Base-by-base conservation (phyloP, 2,113 vertebrate genomes). In the Naja naja region DNA sequence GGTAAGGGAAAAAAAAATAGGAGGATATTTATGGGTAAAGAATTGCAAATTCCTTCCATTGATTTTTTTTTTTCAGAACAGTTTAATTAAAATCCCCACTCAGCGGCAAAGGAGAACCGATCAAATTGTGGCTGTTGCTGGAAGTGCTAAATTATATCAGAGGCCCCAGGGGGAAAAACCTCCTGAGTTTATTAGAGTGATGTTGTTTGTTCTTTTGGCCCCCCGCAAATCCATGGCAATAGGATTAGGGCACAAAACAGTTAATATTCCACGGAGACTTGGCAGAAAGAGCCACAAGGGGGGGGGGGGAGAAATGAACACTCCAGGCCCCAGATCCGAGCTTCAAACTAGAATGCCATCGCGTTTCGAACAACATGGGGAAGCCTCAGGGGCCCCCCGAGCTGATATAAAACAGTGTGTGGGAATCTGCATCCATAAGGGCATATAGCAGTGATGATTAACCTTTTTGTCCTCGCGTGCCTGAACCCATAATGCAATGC, bases 321-420 rank as follows among this genome's bases (percentile, higher is more conserved):
- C 4, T 5, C 54, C 20, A 43, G 25, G 2, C 1, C 58, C n/a
- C 23, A 18, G 39, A 69, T 11, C 2, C 3, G n/a, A 23, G 69
- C 16, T 89, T 3, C 53, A 54, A 34, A 55, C 52, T 39, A 0
- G 64, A 16, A 5, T 0, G 30, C 12, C 30, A 9, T 47, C 27
- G 88, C 81, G 5, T 0, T 43, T 10, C 0, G 54, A 43, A 2
- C 0, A 0, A 0, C 20, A 5, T 34, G 69, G 69, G 10, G 5
- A 91, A 93, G 14, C 30, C 27, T 0, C 34, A 8, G 2, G 52
- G 39, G 0, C 0, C 18, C 4, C 0, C 6, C 2, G 5, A 0
- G 88, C 52, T 18, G 5, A n/a, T 14, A 12, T 0, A 74, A 81
- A 93, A 90, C 12, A 0, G 2, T 30, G 85, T 1, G 30, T 5